Base-by-base conservation (phyloP, 30 jellyfish, hydroid and myxozoan genomes). In the Turritopsis rubra region DNA sequence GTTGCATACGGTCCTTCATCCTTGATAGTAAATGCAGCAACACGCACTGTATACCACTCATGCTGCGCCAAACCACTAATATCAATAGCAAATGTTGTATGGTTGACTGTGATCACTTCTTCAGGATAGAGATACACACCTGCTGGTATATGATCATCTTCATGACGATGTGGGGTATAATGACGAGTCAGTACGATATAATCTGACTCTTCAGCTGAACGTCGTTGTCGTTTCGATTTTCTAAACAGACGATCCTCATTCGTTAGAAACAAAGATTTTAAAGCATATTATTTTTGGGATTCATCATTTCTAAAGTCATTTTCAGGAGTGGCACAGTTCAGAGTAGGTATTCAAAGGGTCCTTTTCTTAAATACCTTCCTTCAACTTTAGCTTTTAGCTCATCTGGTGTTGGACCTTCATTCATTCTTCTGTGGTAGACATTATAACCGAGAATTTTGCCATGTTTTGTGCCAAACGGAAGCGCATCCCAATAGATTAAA, bases 1-100 rank as follows among this genome's bases (percentile, higher is more conserved):
- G 54, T 79, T 52, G 74, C 5, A 24, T 28, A n/a, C 54, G 93
- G 93, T 52, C 93, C 93, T 28, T 66, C 75, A 20, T 87, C 93
- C 23, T 73, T 66, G 9, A n/a, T 79, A 3, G 88, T 85, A 31
- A 85, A 25, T 26, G 82, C 88, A 1, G 85, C 84, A 18, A 85
- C 54, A 29, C 93, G 29, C 68, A 85, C 21, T 22, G 83, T 72
- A 72, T 85, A 85, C 93, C 93, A 85, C 24, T 81, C 79, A 53
- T 77, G 78, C 19, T 81, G 75, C 52, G 53, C 82, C 17, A 85
- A 82, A 65, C 80, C 83, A 84, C 18, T 54, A 66, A 85, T 66
- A 17, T 52, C 78, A 16, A 74, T 81, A 8, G 85, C 52, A 7
- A 22, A n/a, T 3, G n/a, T 21, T 18, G 74, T 85, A 29, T 84